phyloP scores from a whole-genome alignment of 2,113 vertebrate species.

The Apodemus speciosus region DNA sequence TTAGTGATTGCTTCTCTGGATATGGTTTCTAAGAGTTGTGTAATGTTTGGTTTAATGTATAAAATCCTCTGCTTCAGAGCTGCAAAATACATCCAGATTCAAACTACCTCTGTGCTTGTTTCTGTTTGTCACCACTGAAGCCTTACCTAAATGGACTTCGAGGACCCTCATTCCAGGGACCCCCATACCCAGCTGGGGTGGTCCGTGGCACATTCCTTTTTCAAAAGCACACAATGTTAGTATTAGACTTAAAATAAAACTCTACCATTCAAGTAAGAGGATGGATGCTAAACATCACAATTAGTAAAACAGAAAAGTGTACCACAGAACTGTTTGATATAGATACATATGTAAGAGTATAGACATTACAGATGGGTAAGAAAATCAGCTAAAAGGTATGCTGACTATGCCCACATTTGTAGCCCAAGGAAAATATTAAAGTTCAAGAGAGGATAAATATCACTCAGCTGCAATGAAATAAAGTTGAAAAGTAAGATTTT shows the following conservation, averaged over 20 bases:
- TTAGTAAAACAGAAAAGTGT: background rate
- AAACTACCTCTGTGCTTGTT: too few relatives aligned
- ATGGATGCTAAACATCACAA: background rate
- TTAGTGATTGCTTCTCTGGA: too few relatives aligned
- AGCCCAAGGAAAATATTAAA: background rate
- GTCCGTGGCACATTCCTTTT: background rate
- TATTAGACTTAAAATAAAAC: background rate
- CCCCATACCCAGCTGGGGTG: too few relatives aligned
- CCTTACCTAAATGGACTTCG: too few relatives aligned
- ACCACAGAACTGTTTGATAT: background rate
- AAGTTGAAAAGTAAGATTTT: constrained; percentile 7
- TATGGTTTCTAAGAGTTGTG: too few relatives aligned
- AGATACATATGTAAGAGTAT: background rate
- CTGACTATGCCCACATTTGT: background rate
- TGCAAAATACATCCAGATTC: too few relatives aligned
- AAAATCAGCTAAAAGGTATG: background rate
- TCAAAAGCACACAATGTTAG: background rate
- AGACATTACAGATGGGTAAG: background rate
- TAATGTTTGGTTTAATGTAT: too few relatives aligned
- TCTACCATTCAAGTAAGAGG: background rate
- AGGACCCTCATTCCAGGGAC: too few relatives aligned
- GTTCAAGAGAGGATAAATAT: background rate
- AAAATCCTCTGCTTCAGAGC: too few relatives aligned
- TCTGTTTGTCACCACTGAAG: too few relatives aligned
- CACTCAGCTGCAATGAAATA: background rate